These are phyloP conservation scores for Drosophila eohydei DNA, from an alignment of 2,888 invertebrate genomes.

Conservation along the genomic window DNA sequence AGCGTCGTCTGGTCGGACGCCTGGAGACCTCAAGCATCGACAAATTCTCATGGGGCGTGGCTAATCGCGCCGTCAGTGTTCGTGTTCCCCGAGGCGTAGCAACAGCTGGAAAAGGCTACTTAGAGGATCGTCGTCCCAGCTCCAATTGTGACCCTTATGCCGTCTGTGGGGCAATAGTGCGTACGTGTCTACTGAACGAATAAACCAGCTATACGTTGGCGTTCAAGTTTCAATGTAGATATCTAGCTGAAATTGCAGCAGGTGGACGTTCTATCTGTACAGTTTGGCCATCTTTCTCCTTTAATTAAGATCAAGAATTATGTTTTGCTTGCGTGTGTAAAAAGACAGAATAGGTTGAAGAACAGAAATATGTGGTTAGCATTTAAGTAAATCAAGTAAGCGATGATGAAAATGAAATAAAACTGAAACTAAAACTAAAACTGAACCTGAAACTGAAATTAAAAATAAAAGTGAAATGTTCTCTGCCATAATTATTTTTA, in stretches of 20 bases:
- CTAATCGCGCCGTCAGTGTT: slow-evolving; percentile 89
- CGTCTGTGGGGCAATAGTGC: slow-evolving; percentile 88
- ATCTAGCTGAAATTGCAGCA: slow-evolving; percentile 28
- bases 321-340: slow-evolving; percentile 47
- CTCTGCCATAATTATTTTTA: slow-evolving; percentile 70
- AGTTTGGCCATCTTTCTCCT: slow-evolving; percentile 28
- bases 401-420: slow-evolving; percentile 1
- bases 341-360: slow-evolving; percentile 52
- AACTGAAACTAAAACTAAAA: slow-evolving; percentile 20
- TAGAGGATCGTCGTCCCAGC: slow-evolving; percentile 92
- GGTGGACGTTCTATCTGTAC: slow-evolving; percentile 10
- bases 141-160: slow-evolving; percentile 91
- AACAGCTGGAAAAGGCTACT: slow-evolving; percentile 89
- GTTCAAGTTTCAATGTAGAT: slow-evolving; percentile 31
- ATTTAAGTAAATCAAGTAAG: slow-evolving; percentile 52
- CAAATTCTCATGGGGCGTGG: slow-evolving; percentile 89
- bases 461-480: slow-evolving; percentile 17
- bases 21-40: slow-evolving; percentile 90
- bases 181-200: slow-evolving; percentile 84
- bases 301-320: slow-evolving; percentile 30
- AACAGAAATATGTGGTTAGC: slow-evolving; percentile 44
- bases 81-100: slow-evolving; percentile 90
- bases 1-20: slow-evolving; percentile 90
- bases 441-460: slow-evolving; percentile 14
- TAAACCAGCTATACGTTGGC: slow-evolving; percentile 38